Conservation (phyloP, 2,888 invertebrate species). For the Leistus spinibarbis region DNA sequence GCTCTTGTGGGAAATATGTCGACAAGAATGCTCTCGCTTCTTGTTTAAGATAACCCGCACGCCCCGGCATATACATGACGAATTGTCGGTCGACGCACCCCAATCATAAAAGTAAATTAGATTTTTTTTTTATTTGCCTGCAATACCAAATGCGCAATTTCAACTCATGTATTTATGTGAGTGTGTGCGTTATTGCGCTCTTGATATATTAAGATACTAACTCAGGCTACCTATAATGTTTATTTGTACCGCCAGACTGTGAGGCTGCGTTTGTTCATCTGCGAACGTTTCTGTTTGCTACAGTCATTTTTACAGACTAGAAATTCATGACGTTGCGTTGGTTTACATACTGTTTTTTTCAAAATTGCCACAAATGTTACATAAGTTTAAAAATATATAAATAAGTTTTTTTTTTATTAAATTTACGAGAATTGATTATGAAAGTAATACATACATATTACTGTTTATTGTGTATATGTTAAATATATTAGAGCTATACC, state of each 20-base stretch:
- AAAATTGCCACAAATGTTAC: background rate
- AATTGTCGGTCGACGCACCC: slow-evolving; percentile 30
- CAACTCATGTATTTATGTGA: background rate
- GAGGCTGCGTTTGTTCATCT: background rate
- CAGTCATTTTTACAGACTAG: background rate
- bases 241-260: background rate
- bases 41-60: too few relatives aligned
- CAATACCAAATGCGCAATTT: slow-evolving; percentile 18
- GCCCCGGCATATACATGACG: slow-evolving; percentile 26
- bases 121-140: slow-evolving; percentile 34
- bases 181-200: slow-evolving; percentile 15
- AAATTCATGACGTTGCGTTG: too few relatives aligned
- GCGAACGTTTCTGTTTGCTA: background rate
- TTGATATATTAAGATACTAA: background rate
- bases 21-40: slow-evolving; percentile 11
- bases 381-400: background rate
- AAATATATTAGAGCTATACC: background rate
- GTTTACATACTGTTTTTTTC: too few relatives aligned
- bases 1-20: slow-evolving; percentile 34
- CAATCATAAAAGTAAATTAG: slow-evolving; percentile 40
- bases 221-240: background rate
- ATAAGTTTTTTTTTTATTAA: background rate
- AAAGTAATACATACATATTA: background rate
- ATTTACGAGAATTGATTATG: background rate
- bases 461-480: background rate